phyloP scores from a whole-genome alignment of 2,888 invertebrate species.

The Philereme vetulata region DNA sequence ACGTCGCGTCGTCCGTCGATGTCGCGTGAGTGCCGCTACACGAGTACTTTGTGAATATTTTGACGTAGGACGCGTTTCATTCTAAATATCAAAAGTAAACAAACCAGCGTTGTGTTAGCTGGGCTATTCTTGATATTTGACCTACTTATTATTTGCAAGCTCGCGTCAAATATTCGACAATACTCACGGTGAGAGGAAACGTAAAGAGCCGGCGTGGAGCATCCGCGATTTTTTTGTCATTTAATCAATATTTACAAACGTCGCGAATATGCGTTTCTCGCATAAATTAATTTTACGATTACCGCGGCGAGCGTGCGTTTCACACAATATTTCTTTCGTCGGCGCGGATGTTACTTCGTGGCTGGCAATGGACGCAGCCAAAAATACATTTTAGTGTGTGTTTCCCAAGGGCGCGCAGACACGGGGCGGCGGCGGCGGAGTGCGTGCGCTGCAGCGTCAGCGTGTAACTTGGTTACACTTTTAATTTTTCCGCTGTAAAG shows the following conservation, averaged over 20 bases:
- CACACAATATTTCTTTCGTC: constrained; percentile 66
- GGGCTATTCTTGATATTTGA: constrained; percentile 33
- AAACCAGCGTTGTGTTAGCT: constrained; percentile 27
- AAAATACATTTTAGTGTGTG: constrained; percentile 80
- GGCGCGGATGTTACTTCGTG: constrained; percentile 69
- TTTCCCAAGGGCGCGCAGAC: constrained; percentile 69
- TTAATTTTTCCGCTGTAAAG: constrained; percentile 66
- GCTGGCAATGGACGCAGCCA: constrained; percentile 77
- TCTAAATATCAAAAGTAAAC: constrained; percentile 30
- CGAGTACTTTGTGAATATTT: constrained; percentile 3
- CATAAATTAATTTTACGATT: constrained; percentile 59
- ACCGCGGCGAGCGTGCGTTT: constrained; percentile 51
- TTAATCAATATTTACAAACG: constrained; percentile 52
- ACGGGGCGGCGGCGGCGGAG: constrained; percentile 30
- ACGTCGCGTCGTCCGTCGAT: background rate
- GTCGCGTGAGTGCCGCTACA: background rate
- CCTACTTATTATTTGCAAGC: constrained; percentile 32
- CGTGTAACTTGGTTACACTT: constrained; percentile 39
- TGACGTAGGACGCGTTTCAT: constrained; percentile 14
- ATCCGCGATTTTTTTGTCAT: constrained; percentile 34
- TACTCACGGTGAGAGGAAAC: constrained; percentile 6
- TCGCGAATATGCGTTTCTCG: constrained; percentile 46
- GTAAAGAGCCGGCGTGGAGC: constrained; percentile 18
- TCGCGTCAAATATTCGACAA: constrained; percentile 10
- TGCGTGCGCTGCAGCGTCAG: constrained; percentile 29